Percentiles rank a stretch among this genome's conserved stretches.
These are phyloP conservation scores for Orchesella cincta DNA, from an alignment of 1,140 invertebrate species.

Conservation along the genomic window DNA sequence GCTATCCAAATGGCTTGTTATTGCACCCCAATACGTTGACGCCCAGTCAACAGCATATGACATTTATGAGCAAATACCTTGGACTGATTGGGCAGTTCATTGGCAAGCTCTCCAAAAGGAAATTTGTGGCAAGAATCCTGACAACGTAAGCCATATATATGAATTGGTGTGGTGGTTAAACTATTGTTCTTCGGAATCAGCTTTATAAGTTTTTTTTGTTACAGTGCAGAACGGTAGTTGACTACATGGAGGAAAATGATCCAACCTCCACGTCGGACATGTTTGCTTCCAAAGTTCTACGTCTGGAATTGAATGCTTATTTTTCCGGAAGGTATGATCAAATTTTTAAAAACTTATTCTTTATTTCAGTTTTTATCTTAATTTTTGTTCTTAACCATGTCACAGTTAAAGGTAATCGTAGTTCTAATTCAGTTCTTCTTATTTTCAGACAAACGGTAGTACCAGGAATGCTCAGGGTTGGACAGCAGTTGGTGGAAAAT, in stretches of 20 bases:
- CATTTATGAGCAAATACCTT: slow-evolving; percentile 17
- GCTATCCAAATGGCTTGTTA: background rate
- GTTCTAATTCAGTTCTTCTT: too few relatives aligned
- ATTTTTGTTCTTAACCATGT: too few relatives aligned
- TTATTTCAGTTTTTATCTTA: too few relatives aligned
- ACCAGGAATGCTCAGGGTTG: background rate
- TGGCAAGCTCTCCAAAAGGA: slow-evolving; percentile 13
- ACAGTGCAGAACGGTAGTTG: background rate
- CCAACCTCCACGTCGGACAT: background rate
- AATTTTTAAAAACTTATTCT: background rate
- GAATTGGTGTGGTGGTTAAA: background rate
- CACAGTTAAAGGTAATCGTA: too few relatives aligned
- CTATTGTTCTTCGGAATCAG: background rate
- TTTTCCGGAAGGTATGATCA: slow-evolving; percentile 2
- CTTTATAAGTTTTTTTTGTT: background rate
- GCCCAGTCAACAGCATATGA: background rate
- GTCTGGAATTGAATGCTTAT: slow-evolving; percentile 8
- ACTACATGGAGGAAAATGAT: slow-evolving; percentile 21
- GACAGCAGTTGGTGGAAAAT: background rate
- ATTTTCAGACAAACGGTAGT: slow-evolving; percentile 2
- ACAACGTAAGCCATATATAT: background rate
- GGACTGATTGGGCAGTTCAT: slow-evolving; percentile 20
- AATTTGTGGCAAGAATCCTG: background rate
- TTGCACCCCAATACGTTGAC: background rate
- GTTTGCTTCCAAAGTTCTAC: background rate